phyloP scores from a whole-genome alignment of 1,140 invertebrate genomes.

The Drosophila subobscura region DNA sequence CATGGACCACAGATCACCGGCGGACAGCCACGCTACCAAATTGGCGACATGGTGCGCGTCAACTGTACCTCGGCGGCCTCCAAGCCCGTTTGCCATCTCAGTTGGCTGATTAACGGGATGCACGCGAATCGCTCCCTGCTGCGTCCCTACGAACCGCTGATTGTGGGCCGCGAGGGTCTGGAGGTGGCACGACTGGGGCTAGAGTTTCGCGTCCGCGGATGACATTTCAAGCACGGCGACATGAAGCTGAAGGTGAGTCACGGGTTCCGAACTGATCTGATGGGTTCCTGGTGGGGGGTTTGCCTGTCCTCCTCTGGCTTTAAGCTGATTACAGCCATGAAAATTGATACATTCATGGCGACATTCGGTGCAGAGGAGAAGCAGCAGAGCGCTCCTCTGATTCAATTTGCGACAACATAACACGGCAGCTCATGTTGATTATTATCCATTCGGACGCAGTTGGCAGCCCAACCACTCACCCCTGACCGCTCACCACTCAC shows the following conservation, averaged over 20 bases:
- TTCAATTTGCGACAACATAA: slow-evolving; percentile 79
- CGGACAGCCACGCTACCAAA: slow-evolving; percentile 90
- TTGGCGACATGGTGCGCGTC: slow-evolving; percentile 91
- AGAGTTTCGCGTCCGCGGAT: slow-evolving; percentile 89
- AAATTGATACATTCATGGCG: slow-evolving; percentile 72
- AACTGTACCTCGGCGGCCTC: slow-evolving; percentile 93
- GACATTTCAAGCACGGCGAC: slow-evolving; percentile 92
- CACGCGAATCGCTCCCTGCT: slow-evolving; percentile 86
- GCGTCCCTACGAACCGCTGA: slow-evolving; percentile 71
- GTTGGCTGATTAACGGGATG: slow-evolving; percentile 95
- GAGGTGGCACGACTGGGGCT: slow-evolving; percentile 90
- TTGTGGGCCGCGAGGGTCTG: slow-evolving; percentile 84
- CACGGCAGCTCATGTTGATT: slow-evolving; percentile 77
- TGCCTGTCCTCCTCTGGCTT: slow-evolving; percentile 10
- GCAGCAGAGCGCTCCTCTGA: slow-evolving; percentile 43
- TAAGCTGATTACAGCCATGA: slow-evolving; percentile 67
- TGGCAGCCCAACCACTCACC: slow-evolving; percentile 19
- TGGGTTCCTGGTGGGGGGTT: not conserved
- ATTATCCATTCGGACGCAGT: slow-evolving; percentile 60
- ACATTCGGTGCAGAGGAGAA: slow-evolving; percentile 6
- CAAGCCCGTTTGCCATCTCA: slow-evolving; percentile 91
- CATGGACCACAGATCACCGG: slow-evolving; percentile 92
- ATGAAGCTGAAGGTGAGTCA: slow-evolving; percentile 90
- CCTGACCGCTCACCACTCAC: not conserved
- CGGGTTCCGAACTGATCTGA: not conserved